phyloP scores from a whole-genome alignment of 2,888 invertebrate species.

The Pterostichus madidus region DNA sequence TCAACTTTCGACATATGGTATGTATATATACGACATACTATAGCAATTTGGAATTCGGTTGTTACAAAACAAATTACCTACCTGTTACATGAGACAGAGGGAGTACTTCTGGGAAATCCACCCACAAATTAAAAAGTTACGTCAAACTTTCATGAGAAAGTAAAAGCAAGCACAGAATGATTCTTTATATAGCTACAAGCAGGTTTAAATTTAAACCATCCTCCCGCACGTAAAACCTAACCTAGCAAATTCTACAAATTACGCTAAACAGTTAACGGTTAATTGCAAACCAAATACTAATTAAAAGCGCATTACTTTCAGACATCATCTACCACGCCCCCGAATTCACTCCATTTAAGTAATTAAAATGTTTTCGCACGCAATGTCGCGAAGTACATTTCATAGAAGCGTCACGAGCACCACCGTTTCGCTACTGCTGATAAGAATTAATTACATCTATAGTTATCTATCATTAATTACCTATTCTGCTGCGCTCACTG shows the following conservation, averaged over 20 bases:
- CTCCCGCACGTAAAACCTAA: background rate
- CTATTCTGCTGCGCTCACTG: constrained; percentile 5
- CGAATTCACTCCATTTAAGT: constrained; percentile 54
- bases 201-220: too few species aligned
- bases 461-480: constrained; percentile 60
- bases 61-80: background rate
- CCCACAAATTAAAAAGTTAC: constrained; percentile 8
- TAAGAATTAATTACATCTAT: constrained; percentile 58
- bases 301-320: constrained; percentile 61
- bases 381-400: constrained; percentile 54
- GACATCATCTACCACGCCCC: constrained; percentile 59
- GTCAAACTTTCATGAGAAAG: background rate
- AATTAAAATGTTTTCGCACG: constrained; percentile 62
- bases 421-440: constrained; percentile 60
- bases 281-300: constrained; percentile 60
- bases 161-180: background rate
- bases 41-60: background rate
- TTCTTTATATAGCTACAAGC: background rate
- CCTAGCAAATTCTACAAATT: background rate
- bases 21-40: constrained; percentile 1
- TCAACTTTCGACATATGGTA: background rate
- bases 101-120: background rate
- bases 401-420: constrained; percentile 26
- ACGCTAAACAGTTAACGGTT: constrained; percentile 23
- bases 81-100: background rate